Conservation (phyloP, 2,797 vertebrate genomes). For the Catamblyrhynchus diadema region DNA sequence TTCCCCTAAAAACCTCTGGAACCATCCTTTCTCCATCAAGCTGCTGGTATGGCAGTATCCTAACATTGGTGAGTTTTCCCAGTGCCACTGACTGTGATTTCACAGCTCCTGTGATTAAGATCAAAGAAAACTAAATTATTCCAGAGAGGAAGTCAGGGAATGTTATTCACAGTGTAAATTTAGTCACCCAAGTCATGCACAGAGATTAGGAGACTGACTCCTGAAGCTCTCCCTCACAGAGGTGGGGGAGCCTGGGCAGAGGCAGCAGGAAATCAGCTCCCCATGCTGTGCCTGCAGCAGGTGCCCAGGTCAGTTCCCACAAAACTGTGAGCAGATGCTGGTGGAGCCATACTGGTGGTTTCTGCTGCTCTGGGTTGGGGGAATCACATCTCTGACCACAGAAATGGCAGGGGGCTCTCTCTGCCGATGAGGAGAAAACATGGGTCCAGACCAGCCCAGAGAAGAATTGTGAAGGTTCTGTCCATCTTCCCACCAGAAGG, state of each 20-base stretch:
- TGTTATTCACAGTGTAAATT: neutral
- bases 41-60: neutral
- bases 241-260: neutral
- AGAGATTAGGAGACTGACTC: neutral
- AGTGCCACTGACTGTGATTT: neutral
- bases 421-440: neutral
- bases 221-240: neutral
- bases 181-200: neutral
- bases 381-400: neutral
- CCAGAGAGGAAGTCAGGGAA: neutral
- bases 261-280: neutral
- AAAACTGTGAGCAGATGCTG: neutral
- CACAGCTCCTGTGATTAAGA: conserved; percentile 27
- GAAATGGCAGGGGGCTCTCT: fast-evolving
- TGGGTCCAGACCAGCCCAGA: neutral
- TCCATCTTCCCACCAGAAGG: neutral
- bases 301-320: neutral
- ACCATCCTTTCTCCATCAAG: neutral
- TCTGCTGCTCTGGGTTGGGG: neutral
- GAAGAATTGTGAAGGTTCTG: neutral
- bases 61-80: neutral
- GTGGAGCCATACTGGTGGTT: neutral
- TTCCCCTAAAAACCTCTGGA: neutral
- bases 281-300: neutral
- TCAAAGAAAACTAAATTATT: conserved; percentile 27